These are phyloP conservation scores for Strigamia crassipes DNA, from an alignment of 2,888 invertebrate genomes.

Conservation along the genomic window DNA sequence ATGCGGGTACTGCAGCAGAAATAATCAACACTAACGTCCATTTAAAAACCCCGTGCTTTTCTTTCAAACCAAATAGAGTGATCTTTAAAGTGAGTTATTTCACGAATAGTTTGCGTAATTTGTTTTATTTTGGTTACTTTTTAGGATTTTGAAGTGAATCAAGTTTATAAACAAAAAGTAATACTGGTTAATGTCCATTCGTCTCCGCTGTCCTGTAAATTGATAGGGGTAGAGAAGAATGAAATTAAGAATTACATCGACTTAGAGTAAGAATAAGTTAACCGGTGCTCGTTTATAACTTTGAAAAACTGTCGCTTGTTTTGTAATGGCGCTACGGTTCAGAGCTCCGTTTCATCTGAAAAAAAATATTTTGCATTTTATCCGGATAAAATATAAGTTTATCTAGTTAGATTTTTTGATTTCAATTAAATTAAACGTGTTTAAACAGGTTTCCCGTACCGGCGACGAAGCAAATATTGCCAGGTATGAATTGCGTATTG, in stretches of 20 bases:
- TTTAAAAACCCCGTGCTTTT: not conserved
- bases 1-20: no score
- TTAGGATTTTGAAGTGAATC: not conserved
- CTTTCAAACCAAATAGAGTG: not conserved
- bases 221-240: not conserved
- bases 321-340: no score
- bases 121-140: not conserved
- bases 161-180: slow-evolving; percentile 16
- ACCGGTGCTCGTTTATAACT: no score
- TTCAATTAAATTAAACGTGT: not conserved
- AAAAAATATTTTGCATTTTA: no score
- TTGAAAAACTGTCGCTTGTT: no score
- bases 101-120: not conserved
- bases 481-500: slow-evolving; percentile 13
- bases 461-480: not conserved
- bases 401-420: no score
- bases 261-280: not conserved
- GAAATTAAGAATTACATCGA: not conserved
- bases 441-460: not conserved
- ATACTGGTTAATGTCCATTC: not conserved
- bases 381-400: no score
- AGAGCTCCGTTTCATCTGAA: no score
- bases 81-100: not conserved
- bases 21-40: not conserved
- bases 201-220: not conserved